Evolutionary conservation across 2,888 invertebrate genomes (phyloP).

Genomic region (Temnothorax unifasciatus): DNA sequence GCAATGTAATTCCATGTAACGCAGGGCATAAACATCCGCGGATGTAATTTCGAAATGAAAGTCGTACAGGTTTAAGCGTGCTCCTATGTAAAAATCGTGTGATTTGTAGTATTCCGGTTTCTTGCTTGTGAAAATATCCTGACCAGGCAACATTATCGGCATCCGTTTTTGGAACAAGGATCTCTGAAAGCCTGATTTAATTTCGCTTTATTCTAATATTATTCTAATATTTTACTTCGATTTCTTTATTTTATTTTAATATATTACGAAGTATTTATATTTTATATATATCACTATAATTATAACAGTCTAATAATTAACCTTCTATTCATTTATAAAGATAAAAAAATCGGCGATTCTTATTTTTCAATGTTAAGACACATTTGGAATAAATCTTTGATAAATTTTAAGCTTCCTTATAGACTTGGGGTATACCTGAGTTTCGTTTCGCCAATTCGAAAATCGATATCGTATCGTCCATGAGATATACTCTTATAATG

Average conservation of each 20-base stretch:
- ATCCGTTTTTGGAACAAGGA: slow-evolving; percentile 89
- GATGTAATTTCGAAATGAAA: slow-evolving; percentile 93
- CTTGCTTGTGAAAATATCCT: slow-evolving; percentile 90
- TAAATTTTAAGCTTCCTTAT: background rate
- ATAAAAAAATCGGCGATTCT: background rate
- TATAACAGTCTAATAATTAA: background rate
- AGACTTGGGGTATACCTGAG: slow-evolving; percentile 87
- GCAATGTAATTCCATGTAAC: slow-evolving; percentile 94
- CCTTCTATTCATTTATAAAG: slow-evolving; percentile 11
- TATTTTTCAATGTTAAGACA: background rate
- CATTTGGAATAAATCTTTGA: background rate
- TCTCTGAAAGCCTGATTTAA: slow-evolving; percentile 84
- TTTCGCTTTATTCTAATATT: background rate
- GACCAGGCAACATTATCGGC: slow-evolving; percentile 91
- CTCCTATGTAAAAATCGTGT: slow-evolving; percentile 95
- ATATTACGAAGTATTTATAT: background rate
- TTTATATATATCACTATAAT: background rate
- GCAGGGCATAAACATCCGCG: slow-evolving; percentile 95
- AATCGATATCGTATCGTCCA: slow-evolving; percentile 94
- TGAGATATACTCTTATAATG: slow-evolving; percentile 93
- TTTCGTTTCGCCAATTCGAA: slow-evolving; percentile 92
- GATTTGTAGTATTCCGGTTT: slow-evolving; percentile 92
- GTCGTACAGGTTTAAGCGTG: slow-evolving; percentile 91
- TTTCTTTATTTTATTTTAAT: slow-evolving; percentile 1
- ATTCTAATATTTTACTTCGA: background rate